phyloP scores from a whole-genome alignment of 1,140 invertebrate species.

The Penaeus chinensis region DNA sequence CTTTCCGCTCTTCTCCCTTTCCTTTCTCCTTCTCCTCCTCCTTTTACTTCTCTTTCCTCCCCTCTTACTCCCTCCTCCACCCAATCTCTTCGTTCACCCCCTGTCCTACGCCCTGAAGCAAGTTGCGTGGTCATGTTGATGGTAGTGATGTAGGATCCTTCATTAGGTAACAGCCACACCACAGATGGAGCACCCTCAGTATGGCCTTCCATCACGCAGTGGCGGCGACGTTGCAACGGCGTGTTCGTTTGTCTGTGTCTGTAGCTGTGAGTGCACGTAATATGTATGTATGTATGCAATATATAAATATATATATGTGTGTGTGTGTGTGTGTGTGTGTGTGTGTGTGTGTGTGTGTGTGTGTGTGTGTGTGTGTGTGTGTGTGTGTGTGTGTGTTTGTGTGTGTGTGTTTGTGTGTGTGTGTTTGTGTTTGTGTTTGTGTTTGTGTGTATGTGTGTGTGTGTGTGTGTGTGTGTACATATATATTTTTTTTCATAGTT shows the following conservation, averaged over 20 bases:
- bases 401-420: no score
- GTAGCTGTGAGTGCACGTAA: no score
- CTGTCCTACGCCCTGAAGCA: neutral
- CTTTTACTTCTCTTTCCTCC: neutral
- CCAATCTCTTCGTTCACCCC: conserved; percentile 1
- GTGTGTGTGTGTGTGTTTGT: no score
- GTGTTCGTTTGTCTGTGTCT: neutral
- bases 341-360: no score
- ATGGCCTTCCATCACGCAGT: neutral
- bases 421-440: no score
- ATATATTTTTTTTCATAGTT: no score
- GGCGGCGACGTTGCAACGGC: neutral
- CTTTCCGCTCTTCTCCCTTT: neutral
- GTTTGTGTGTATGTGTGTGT: no score
- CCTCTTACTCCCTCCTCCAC: neutral
- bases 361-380: no score
- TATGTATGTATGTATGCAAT: no score
- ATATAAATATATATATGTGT: no score
- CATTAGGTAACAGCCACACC: conserved; percentile 23
- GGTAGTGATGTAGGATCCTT: conserved; percentile 8
- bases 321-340: no score
- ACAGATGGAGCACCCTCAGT: conserved; percentile 2
- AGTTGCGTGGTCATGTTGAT: conserved; percentile 20
- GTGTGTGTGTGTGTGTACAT: no score
- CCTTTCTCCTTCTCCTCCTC: neutral